phyloP scores from a whole-genome alignment of 1,140 invertebrate genomes.

The Nymphalis io region DNA sequence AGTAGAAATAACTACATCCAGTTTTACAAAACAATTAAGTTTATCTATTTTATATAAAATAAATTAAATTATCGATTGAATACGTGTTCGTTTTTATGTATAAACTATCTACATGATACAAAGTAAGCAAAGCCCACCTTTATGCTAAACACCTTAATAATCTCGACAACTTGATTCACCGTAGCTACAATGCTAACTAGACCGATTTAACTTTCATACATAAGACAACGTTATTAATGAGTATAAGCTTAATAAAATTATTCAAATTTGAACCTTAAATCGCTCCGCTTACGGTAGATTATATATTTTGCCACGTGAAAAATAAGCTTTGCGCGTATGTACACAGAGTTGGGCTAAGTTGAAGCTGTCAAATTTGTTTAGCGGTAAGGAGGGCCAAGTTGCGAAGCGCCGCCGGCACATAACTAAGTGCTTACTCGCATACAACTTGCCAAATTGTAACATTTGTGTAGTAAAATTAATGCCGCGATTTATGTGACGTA shows the following conservation, averaged over 20 bases:
- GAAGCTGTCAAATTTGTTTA: slow-evolving; percentile 80
- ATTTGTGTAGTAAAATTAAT: slow-evolving; percentile 78
- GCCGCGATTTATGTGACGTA: slow-evolving; percentile 64
- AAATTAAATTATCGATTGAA: neutral
- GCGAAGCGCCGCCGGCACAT: slow-evolving; percentile 64
- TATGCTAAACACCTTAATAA: slow-evolving; percentile 70
- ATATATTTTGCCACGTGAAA: slow-evolving; percentile 32
- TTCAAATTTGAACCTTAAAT: slow-evolving; percentile 44
- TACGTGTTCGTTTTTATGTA: neutral
- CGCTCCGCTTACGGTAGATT: slow-evolving; percentile 26
- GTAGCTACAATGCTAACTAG: slow-evolving; percentile 73
- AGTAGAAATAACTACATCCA: too few species aligned
- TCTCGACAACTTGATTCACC: slow-evolving; percentile 73
- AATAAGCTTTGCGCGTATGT: slow-evolving; percentile 55
- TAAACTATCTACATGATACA: slow-evolving; percentile 19
- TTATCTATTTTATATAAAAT: neutral
- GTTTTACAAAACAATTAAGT: neutral
- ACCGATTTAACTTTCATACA: slow-evolving; percentile 62
- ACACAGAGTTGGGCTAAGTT: slow-evolving; percentile 74
- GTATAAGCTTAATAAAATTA: neutral
- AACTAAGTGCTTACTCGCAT: slow-evolving; percentile 76
- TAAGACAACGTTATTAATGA: slow-evolving; percentile 40
- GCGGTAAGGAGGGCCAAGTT: slow-evolving; percentile 74
- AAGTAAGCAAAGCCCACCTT: slow-evolving; percentile 32
- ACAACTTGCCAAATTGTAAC: slow-evolving; percentile 72